These are phyloP conservation scores for Antigone vipio DNA, from an alignment of 2,113 vertebrate species.

Conservation along the genomic window DNA sequence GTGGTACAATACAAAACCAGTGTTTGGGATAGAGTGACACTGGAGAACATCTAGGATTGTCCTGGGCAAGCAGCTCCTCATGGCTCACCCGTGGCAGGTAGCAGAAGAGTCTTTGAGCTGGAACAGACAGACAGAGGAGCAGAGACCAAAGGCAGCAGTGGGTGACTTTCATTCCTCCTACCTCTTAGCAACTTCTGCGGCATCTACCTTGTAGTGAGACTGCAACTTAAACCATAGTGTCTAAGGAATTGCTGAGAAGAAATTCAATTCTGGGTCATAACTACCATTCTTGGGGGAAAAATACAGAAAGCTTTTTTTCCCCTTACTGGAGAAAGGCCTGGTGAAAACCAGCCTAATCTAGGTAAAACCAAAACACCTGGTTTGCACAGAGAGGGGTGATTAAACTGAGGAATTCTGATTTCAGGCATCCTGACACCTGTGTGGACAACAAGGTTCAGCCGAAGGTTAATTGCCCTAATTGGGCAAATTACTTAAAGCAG, in stretches of 20 bases:
- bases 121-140: background rate
- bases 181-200: background rate
- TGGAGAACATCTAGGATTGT: background rate
- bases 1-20: background rate
- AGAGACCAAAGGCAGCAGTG: background rate
- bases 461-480: background rate
- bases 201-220: background rate
- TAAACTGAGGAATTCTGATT: background rate
- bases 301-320: background rate
- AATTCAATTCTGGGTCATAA: background rate
- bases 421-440: background rate
- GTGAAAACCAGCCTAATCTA: background rate
- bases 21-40: background rate
- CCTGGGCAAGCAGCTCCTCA: background rate
- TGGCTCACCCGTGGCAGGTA: background rate
- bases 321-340: background rate
- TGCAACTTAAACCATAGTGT: background rate
- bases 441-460: background rate
- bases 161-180: background rate
- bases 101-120: background rate
- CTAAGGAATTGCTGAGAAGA: background rate
- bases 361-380: background rate
- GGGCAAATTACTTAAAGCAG: background rate
- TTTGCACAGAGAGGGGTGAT: background rate
- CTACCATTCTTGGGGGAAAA: background rate